These are phyloP conservation scores for Mystacornis crossleyi DNA, from an alignment of 2,113 vertebrate species.

Conservation along the genomic window DNA sequence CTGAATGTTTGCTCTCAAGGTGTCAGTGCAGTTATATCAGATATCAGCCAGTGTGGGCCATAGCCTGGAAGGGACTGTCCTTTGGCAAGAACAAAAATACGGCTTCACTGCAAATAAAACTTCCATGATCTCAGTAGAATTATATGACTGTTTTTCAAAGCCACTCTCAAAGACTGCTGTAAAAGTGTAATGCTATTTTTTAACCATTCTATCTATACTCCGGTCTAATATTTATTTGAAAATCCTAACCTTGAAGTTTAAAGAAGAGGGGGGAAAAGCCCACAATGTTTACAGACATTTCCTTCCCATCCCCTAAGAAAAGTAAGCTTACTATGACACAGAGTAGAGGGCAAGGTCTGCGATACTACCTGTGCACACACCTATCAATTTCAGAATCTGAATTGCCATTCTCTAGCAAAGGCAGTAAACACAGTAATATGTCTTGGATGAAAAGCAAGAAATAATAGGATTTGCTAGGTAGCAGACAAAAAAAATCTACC, in stretches of 20 bases:
- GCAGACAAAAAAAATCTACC: neutral
- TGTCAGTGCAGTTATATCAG: neutral
- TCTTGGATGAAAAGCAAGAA: constrained; percentile 39
- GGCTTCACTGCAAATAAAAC: neutral
- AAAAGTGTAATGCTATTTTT: neutral
- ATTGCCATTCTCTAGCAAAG: constrained; percentile 42
- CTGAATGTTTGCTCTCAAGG: neutral
- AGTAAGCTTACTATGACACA: neutral
- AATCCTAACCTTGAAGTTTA: constrained; percentile 20
- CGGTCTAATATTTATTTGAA: neutral
- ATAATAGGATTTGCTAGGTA: constrained; percentile 18
- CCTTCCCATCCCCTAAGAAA: neutral
- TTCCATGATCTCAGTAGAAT: neutral
- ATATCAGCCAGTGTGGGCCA: neutral
- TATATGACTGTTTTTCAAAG: neutral
- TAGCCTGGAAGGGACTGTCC: neutral
- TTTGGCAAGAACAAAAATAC: neutral
- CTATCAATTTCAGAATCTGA: constrained; percentile 38
- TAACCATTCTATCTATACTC: neutral
- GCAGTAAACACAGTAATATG: constrained; percentile 41
- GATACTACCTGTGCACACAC: neutral
- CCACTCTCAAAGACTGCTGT: neutral
- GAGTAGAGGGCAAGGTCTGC: constrained; percentile 14
- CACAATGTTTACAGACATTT: neutral
- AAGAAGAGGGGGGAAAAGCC: neutral